Base-by-base conservation (phyloP, 2,797 vertebrate species). In the Ctenochaetus hawaiiensis region DNA sequence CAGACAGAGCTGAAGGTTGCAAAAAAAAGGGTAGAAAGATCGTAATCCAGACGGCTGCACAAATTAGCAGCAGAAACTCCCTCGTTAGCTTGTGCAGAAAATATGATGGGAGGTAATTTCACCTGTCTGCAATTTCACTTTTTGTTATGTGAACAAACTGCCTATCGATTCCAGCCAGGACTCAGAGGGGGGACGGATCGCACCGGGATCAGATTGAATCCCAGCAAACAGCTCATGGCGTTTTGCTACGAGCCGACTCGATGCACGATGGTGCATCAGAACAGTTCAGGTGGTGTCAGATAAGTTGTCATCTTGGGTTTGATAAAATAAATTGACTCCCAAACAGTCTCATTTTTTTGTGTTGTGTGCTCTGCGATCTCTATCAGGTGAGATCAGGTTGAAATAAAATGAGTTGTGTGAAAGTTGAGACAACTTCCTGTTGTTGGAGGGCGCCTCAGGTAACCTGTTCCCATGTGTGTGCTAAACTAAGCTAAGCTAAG, bases 141-240 rank as follows among this genome's bases (percentile, higher is more conserved):
- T 86, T 49, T 79, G 63, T 37, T 39, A 18, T 58, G 22, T 51
- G 71, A 76, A 75, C 63, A 84, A 87, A 89, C 82, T 77, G 71
- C 20, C 6, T 80, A 89, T 87, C 75, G 88, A 91, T 89, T 81
- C 44, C 45, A 20, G 64, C 34, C 49, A 49, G 22, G 3, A 20
- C 73, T 67, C 73, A 2, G 47, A 70, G 20, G 16, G 48, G 48
- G 56, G 47, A 53, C 11, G 16, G 67, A 80, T 79, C 72, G 8
- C 51, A 49, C n/a, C 48, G 6, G 59, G 61, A 68, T 81, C 68
- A 52, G 49, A 80, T 0, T 8, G 30, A 56, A 51, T n/a, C n/a
- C 30, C 4, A 11, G 48, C 49, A 43, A 77, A 72, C 63, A 51
- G 41, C 66, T 72, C 22, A 4, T 0, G 20, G 23, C 1, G 8